phyloP scores from a whole-genome alignment of 2,888 invertebrate genomes.

The Mantis religiosa region DNA sequence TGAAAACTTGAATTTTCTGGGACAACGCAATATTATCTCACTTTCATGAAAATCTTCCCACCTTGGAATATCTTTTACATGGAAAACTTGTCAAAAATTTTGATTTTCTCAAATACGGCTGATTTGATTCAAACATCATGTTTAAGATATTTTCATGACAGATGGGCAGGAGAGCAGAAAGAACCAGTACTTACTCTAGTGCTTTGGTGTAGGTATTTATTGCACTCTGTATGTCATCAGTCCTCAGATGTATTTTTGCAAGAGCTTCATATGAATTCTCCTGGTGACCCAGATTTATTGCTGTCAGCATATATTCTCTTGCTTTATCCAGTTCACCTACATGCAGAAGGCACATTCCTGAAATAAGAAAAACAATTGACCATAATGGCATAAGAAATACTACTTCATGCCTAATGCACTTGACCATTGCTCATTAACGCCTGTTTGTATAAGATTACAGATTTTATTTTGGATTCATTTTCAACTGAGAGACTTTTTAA shows the following conservation, averaged over 20 bases:
- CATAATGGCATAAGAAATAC: not conserved
- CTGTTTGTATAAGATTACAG: too few species aligned
- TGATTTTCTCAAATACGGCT: too few species aligned
- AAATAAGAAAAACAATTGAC: constrained; percentile 18
- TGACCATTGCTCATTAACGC: not conserved
- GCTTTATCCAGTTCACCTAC: constrained; percentile 65
- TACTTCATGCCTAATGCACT: not conserved
- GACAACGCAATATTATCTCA: too few species aligned
- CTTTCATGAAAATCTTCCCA: too few species aligned
- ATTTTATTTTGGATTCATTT: too few species aligned
- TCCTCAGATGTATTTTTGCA: constrained; percentile 62
- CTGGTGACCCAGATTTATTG: constrained; percentile 67
- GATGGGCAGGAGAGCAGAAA: too few species aligned
- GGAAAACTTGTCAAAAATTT: too few species aligned
- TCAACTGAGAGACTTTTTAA: too few species aligned
- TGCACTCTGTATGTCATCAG: constrained; percentile 65
- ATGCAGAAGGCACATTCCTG: constrained; percentile 71
- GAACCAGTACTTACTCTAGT: constrained; percentile 56
- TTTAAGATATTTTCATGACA: too few species aligned
- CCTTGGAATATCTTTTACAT: too few species aligned
- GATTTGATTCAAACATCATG: too few species aligned
- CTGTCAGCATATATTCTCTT: constrained; percentile 66
- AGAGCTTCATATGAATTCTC: constrained; percentile 69
- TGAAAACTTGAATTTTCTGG: too few species aligned
- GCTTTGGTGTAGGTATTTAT: constrained; percentile 67